phyloP scores from a whole-genome alignment of 2,113 vertebrate genomes.

The Canis aureus region DNA sequence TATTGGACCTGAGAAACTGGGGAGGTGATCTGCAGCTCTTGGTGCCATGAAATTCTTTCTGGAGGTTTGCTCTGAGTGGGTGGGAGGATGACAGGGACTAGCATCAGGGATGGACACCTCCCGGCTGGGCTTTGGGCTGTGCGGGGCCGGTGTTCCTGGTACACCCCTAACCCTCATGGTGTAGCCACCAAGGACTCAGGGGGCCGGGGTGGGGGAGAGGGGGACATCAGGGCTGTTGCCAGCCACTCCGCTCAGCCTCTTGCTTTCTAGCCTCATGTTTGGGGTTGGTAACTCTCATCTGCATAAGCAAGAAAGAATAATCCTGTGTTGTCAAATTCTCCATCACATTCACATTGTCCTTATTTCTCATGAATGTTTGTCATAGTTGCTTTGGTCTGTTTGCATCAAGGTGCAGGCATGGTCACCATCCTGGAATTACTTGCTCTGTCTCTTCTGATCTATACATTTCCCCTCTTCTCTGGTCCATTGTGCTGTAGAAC shows the following conservation, averaged over 20 bases:
- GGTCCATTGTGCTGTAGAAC: not conserved
- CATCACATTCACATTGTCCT: not conserved
- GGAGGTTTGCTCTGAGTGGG: not conserved
- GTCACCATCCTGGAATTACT: not conserved
- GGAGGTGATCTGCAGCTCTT: not conserved
- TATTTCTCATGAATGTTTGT: not conserved
- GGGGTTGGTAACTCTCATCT: not conserved
- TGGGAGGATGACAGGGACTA: not conserved
- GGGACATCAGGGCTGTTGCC: too few relatives aligned
- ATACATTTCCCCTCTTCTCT: too few relatives aligned
- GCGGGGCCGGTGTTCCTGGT: not conserved
- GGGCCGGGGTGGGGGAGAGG: not conserved
- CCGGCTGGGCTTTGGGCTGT: not conserved
- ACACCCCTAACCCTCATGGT: not conserved
- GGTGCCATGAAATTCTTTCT: not conserved
- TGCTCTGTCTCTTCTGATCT: not conserved
- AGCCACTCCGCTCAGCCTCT: not conserved
- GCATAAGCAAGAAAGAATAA: not conserved
- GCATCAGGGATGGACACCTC: not conserved
- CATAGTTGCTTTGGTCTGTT: not conserved
- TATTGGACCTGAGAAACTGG: not conserved
- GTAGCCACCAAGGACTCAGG: not conserved
- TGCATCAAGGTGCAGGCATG: not conserved
- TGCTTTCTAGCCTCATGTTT: not conserved
- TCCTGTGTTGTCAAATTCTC: not conserved